Evolutionary conservation across 35 echinoderm and acorn worm genomes (phyloP), one percentile per base, ranked within the genome.

Genomic region (Ophioderma brevispina): DNA sequence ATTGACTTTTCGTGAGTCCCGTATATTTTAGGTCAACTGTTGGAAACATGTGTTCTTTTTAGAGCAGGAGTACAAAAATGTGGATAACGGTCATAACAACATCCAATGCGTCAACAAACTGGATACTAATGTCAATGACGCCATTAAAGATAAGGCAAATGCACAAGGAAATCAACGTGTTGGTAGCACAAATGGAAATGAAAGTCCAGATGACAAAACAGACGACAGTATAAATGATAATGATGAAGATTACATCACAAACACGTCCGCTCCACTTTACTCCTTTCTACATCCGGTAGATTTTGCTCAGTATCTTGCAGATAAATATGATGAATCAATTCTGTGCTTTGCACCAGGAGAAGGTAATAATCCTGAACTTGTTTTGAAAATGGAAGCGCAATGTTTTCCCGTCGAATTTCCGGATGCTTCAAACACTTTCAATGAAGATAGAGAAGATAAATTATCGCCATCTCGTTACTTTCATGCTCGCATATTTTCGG

Each of bases 281-380:
- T 70, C 59, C 28, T 70, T 70, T 30, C 28, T 70, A 70, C 59
- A 70, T 70, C 59, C 59, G 4, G 59, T 70, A 15, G 59, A 70
- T 70, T 70, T 70, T 70, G 59, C 59, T 70, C 59, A 70, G n/a
- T 70, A 70, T 70, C 17, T 30, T 70, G 59, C 59, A 30, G 59
- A 70, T 30, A 70, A 70, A 70, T 25, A 70, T 70, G 59, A 70
- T 25, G 59, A 70, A 25, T 70, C 59, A 70, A 89, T 92, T 39
- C 55, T 89, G 36, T 92, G 80, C 56, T 37, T 87, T 85, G 94
- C 94, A 4, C 94, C 90, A 38, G 79, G 78, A 89, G 94, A 92
- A 92, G 86, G 85, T 75, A 96, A 96, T 83, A 89, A n/a, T 40
- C 94, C 94, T 70, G 86, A 92, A 32, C 19, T 55, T 70, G 40